Conservation (phyloP, 2,888 invertebrate species). For the Metacarcinus magister region DNA sequence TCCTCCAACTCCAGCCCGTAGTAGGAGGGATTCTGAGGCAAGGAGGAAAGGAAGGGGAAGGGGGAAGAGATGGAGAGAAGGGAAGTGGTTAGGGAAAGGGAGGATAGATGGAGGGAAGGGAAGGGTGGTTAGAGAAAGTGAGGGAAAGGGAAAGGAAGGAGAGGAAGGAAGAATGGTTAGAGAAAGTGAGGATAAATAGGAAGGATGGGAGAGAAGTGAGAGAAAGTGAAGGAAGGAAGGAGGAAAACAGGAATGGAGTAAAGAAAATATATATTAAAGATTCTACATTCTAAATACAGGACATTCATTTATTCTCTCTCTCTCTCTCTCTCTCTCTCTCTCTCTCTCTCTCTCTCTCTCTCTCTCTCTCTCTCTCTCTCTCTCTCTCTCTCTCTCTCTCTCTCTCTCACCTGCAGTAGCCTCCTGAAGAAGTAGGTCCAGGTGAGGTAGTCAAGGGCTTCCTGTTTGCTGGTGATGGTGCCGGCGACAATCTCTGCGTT, state of each 20-base stretch:
- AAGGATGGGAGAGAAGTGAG: neutral
- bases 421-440: constrained; percentile 99
- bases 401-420: constrained; percentile 85
- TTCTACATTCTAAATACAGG: no score
- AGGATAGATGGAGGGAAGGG: neutral
- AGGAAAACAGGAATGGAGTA: neutral
- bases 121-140: neutral
- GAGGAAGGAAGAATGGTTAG: neutral
- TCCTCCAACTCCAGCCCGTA: constrained; percentile 92
- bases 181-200: neutral
- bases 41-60: neutral
- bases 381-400: neutral
- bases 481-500: constrained; percentile 97
- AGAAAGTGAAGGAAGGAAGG: neutral
- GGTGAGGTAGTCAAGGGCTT: constrained; percentile 97
- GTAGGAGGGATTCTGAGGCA: constrained; percentile 93
- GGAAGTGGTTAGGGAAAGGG: neutral
- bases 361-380: constrained; percentile 58
- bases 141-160: neutral
- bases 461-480: constrained; percentile 95
- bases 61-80: neutral
- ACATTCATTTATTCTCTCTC: neutral
- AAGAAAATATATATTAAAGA: neutral
- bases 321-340: constrained; percentile 50
- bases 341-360: constrained; percentile 55